Evolutionary conservation across 2,113 vertebrate species (phyloP).

Genomic region (Anguilla rostrata): DNA sequence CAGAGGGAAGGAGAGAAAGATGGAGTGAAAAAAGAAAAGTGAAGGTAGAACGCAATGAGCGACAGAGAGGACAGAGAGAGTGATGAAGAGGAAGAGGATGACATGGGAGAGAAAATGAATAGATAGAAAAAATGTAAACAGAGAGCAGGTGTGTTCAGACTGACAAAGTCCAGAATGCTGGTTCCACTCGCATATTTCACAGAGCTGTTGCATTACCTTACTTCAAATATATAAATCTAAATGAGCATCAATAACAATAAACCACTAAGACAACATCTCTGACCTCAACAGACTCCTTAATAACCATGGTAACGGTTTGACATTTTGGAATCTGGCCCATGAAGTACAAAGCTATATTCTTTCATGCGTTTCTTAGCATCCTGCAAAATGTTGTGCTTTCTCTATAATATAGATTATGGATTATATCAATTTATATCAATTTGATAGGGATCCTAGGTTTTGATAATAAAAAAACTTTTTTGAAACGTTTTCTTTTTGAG

Average conservation of each 20-base stretch:
- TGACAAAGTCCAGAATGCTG: background rate
- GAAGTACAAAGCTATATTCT: too few relatives aligned
- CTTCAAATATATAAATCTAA: background rate
- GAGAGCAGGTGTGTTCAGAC: background rate
- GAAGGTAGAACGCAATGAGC: too few relatives aligned
- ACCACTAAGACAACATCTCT: background rate
- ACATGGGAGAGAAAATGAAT: conserved; percentile 35
- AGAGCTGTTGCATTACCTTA: too few relatives aligned
- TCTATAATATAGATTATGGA: too few relatives aligned
- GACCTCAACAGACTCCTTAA: background rate
- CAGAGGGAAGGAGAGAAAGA: conserved; percentile 28
- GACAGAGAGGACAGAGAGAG: conserved; percentile 10
- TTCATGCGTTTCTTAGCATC: background rate
- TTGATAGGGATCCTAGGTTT: background rate
- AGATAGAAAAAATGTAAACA: background rate
- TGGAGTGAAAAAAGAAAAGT: too few relatives aligned
- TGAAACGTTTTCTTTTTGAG: background rate
- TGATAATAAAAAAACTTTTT: background rate
- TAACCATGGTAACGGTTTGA: background rate
- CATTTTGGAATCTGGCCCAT: too few relatives aligned
- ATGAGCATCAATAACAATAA: background rate
- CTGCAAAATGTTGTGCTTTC: background rate
- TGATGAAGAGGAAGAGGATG: background rate
- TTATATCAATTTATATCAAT: background rate
- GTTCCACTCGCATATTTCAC: background rate